Evolutionary conservation across 2,888 invertebrate genomes (phyloP), one percentile per base, ranked within the genome.

Genomic region (Clunio marinus): DNA sequence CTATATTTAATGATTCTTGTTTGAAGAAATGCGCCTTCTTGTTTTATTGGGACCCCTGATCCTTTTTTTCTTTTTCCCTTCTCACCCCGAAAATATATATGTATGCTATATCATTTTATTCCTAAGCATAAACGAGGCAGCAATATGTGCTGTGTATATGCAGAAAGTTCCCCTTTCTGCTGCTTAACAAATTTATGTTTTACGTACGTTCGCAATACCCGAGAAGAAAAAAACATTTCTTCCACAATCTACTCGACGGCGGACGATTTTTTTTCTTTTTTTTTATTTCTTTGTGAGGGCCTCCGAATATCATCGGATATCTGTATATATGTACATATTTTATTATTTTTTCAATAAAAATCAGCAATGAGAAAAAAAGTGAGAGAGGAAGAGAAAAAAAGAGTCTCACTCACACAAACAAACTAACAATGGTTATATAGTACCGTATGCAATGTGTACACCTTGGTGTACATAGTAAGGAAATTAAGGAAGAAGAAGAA

Each of bases 271-370:
- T 22, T 17, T 51, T 51, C 22, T 51, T 51, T 7, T 51, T 32
- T 22, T 55, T 55, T n/a, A n/a, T n/a, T n/a, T 45, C 15, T 45
- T 45, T 58, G 20, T n/a, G 17, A 22, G 13, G 51, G 51, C 51
- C 51, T 22, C 51, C 51, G 51, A 51, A 51, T n/a, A n/a, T n/a
- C n/a, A n/a, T n/a, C 32, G 57, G 24, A 57, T 57, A 51, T 51
- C 17, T 51, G 17, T 51, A 8, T 51, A 57, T 57, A 27, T 57
- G 3, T 57, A 3, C 20, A 22, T 22, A 51, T 51, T 51, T 51
- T 51, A 51, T 51, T 51, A 51, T 51, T 20, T 60, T 37, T 60
- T 60, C 59, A 59, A 59, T 60, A 60, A 60, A 27, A 60, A 60
- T 60, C 32, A n/a, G 35, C 17, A 60, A 60, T 35, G 37, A 60